Evolutionary conservation across 2,888 invertebrate genomes (phyloP).

Genomic region (Cheilosia grossa): DNA sequence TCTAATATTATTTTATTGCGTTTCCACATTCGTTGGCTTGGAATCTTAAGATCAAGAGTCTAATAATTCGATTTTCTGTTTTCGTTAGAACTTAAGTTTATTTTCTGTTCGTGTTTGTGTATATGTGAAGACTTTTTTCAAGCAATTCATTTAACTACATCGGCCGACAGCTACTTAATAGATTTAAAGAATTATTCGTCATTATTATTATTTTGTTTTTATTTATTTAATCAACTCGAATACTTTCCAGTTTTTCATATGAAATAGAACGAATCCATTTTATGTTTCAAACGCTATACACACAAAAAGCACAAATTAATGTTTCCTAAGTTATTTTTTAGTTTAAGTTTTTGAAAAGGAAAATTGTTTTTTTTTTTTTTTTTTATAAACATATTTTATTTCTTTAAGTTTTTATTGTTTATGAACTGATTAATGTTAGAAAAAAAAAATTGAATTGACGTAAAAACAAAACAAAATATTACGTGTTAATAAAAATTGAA

Average conservation of each 20-base stretch:
- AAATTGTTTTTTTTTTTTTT: slow-evolving; percentile 7
- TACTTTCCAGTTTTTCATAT: slow-evolving; percentile 57
- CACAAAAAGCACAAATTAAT: slow-evolving; percentile 60
- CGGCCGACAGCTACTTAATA: slow-evolving; percentile 70
- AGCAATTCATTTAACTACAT: slow-evolving; percentile 54
- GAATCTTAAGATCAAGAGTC: slow-evolving; percentile 68
- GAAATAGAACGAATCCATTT: slow-evolving; percentile 62
- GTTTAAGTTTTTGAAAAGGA: slow-evolving; percentile 22
- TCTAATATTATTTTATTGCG: slow-evolving; percentile 18
- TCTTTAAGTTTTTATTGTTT: slow-evolving; percentile 52
- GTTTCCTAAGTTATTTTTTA: slow-evolving; percentile 70
- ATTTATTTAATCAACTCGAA: slow-evolving; percentile 61
- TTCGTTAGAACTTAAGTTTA: slow-evolving; percentile 52
- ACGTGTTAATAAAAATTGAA: slow-evolving; percentile 72
- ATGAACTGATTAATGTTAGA: slow-evolving; percentile 73
- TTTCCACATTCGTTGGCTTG: slow-evolving; percentile 39
- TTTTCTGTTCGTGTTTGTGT: slow-evolving; percentile 52
- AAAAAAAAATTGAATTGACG: slow-evolving; percentile 35
- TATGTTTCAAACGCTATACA: slow-evolving; percentile 33
- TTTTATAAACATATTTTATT: slow-evolving; percentile 12
- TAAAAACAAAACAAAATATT: slow-evolving; percentile 42
- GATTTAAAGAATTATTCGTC: slow-evolving; percentile 50
- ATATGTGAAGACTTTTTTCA: slow-evolving; percentile 6
- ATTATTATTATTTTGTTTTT: slow-evolving; percentile 38
- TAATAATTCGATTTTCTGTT: slow-evolving; percentile 30